Conservation (phyloP, 2,797 vertebrate genomes). For the Cuniculus paca region DNA sequence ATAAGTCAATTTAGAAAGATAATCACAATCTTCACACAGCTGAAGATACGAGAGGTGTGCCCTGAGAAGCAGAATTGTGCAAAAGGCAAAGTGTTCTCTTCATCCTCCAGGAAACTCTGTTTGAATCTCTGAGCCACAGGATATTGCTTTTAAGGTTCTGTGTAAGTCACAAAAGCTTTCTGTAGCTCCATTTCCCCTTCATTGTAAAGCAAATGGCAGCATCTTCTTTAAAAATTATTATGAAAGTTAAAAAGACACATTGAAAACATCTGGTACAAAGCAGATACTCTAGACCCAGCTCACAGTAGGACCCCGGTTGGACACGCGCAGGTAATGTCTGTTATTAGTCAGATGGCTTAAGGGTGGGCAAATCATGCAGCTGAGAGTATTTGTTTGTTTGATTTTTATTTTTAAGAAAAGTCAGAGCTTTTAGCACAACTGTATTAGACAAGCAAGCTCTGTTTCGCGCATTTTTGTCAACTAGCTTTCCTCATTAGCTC, state of each 20-base stretch:
- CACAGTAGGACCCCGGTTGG: not conserved
- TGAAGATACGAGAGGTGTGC: not conserved
- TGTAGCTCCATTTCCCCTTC: not conserved
- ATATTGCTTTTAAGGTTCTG: constrained; percentile 10
- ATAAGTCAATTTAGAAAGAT: not conserved
- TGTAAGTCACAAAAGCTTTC: not conserved
- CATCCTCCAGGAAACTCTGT: not conserved
- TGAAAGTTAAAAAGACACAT: not conserved
- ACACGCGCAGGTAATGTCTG: not conserved
- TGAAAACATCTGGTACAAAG: not conserved
- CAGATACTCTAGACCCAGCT: not conserved
- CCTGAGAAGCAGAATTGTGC: not conserved
- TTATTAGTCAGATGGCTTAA: not conserved
- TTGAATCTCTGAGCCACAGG: not conserved
- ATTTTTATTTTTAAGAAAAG: constrained; percentile 11
- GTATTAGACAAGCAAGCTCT: not conserved
- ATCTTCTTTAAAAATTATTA: not conserved
- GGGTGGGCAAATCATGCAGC: not conserved
- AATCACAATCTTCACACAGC: not conserved
- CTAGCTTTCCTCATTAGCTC: not conserved
- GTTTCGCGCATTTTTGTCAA: not conserved
- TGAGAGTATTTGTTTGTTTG: not conserved
- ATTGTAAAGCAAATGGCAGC: not conserved
- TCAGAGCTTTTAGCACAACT: not conserved
- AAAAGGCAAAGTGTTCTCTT: not conserved